These are phyloP conservation scores for Thryonomys swinderianus DNA, from an alignment of 2,113 vertebrate species.

Conservation along the genomic window DNA sequence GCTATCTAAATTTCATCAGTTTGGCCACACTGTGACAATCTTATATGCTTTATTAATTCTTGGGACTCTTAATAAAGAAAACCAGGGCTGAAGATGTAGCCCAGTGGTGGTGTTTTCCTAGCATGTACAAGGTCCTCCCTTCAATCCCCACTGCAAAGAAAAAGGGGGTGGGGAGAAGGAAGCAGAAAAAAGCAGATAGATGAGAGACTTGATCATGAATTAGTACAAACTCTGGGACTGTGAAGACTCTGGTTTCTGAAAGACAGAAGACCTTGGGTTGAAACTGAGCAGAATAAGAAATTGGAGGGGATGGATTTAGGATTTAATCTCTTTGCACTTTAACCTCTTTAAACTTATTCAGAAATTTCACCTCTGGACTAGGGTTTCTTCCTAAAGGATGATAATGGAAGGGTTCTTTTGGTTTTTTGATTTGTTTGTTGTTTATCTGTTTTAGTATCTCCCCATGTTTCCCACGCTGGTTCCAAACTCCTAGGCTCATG, in stretches of 20 bases:
- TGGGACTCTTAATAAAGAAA: background rate
- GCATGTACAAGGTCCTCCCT: background rate
- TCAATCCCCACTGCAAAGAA: background rate
- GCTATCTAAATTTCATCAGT: background rate
- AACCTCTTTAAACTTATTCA: background rate
- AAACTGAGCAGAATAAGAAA: constrained; percentile 29
- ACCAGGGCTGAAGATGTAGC: background rate
- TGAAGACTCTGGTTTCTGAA: background rate
- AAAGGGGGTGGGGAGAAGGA: background rate
- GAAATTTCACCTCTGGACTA: background rate
- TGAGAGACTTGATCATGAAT: background rate
- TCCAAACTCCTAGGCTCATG: background rate
- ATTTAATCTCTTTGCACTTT: background rate
- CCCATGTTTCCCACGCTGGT: background rate
- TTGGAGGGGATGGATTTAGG: background rate
- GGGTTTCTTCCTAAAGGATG: background rate
- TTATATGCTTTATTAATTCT: background rate
- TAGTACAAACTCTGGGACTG: background rate
- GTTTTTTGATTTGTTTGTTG: background rate
- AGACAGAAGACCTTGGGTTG: background rate
- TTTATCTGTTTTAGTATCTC: background rate
- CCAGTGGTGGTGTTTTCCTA: background rate
- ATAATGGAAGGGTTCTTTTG: background rate
- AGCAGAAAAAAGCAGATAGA: background rate
- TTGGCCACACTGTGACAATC: background rate